These are phyloP conservation scores for Shargacucullia verbasci DNA, from an alignment of 2,888 invertebrate genomes.

Conservation along the genomic window DNA sequence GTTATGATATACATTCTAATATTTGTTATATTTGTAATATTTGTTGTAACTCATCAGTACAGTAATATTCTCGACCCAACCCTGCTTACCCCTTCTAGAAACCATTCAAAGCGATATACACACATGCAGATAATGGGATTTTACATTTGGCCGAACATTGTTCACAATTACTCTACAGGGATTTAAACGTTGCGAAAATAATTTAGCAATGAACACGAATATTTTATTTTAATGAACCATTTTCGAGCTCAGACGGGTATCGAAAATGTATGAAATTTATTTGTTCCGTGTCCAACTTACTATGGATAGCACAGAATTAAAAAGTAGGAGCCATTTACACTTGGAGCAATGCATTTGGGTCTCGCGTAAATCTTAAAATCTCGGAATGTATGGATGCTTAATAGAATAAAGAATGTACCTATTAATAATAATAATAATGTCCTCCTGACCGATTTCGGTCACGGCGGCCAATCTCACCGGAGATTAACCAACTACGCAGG, in stretches of 20 bases:
- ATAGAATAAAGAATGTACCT: too few species aligned
- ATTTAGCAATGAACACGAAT: conserved; percentile 49
- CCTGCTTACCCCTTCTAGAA: conserved; percentile 15
- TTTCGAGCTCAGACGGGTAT: conserved; percentile 33
- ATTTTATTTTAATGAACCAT: conserved; percentile 53
- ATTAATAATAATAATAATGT: too few species aligned
- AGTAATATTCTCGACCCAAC: conserved; percentile 33
- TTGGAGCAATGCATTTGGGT: too few species aligned
- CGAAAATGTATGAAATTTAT: conserved; percentile 27
- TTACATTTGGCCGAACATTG: conserved; percentile 54
- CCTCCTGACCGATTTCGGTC: too few species aligned
- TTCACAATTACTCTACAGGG: conserved; percentile 55
- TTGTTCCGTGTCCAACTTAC: not conserved
- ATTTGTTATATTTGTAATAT: conserved; percentile 3
- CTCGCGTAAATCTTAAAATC: too few species aligned
- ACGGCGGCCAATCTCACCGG: too few species aligned
- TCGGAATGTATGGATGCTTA: too few species aligned
- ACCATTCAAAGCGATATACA: conserved; percentile 29
- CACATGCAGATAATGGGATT: conserved; percentile 54
- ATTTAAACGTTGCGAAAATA: conserved; percentile 50
- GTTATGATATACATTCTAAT: not conserved
- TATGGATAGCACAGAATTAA: not conserved
- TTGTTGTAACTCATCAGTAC: conserved; percentile 28
- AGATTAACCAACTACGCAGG: too few species aligned
- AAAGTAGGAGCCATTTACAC: not conserved